phyloP scores from a whole-genome alignment of 23 tunicate species.

The Diplosoma virens region DNA sequence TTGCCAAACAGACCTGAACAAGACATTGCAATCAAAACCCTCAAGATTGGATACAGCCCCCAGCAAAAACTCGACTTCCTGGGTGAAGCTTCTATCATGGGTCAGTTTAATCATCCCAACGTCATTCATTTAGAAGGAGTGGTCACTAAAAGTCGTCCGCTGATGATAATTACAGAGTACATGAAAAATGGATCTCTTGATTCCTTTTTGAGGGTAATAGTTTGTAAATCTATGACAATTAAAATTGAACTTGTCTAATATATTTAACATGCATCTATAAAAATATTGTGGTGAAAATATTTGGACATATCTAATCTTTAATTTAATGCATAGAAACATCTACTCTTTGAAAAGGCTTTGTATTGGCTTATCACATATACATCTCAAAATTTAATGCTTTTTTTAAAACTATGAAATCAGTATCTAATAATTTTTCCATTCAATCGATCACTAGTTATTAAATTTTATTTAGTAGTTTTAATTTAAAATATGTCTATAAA shows the following conservation, averaged over 20 bases:
- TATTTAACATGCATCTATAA: too few relatives aligned
- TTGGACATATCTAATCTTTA: too few relatives aligned
- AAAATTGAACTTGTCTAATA: neutral
- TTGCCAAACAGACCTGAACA: conserved; percentile 49
- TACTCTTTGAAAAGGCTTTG: too few relatives aligned
- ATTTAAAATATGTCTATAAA: too few relatives aligned
- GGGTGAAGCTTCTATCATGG: conserved; percentile 94
- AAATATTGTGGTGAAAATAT: too few relatives aligned
- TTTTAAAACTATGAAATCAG: too few relatives aligned
- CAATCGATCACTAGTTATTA: too few relatives aligned
- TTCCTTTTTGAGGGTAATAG: conserved; percentile 76
- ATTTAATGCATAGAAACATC: too few relatives aligned
- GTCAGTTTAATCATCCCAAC: conserved; percentile 92
- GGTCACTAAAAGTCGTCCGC: conserved; percentile 94
- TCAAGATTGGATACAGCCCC: conserved; percentile 84
- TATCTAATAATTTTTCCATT: too few relatives aligned
- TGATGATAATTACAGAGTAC: conserved; percentile 95
- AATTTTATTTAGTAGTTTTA: too few relatives aligned
- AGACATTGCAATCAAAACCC: conserved; percentile 80
- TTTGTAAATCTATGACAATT: neutral
- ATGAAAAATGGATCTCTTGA: conserved; percentile 98
- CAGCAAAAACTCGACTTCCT: conserved; percentile 96
- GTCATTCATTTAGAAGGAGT: conserved; percentile 95
- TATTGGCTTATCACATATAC: too few relatives aligned
- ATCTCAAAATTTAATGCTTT: too few relatives aligned